Percentiles rank a stretch among this genome's conserved stretches.
Conservation (phyloP, 1,140 invertebrate genomes). For the Eciton burchellii region DNA sequence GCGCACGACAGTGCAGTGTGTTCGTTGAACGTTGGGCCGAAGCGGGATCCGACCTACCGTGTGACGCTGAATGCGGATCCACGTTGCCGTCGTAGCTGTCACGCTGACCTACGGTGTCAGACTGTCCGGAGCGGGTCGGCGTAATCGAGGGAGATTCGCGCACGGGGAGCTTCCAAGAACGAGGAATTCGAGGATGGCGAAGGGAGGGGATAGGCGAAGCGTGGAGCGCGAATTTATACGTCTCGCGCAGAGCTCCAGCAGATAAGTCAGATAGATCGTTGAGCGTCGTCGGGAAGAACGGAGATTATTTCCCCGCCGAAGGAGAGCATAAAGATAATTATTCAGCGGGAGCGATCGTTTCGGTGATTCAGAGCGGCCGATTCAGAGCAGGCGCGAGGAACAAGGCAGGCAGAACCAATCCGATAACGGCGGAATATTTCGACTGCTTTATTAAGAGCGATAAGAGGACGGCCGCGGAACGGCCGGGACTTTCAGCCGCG, state of each 20-base stretch:
- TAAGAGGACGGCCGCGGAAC: constrained; percentile 4
- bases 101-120: neutral
- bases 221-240: too few relatives aligned
- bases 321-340: too few relatives aligned
- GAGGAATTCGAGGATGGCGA: too few relatives aligned
- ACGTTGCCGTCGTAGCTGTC: neutral
- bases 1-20: neutral
- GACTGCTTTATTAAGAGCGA: constrained; percentile 24
- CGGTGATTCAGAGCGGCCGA: neutral
- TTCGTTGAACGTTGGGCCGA: neutral
- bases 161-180: too few relatives aligned
- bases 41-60: too few relatives aligned
- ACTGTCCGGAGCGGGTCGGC: neutral
- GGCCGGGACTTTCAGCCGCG: neutral
- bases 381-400: neutral
- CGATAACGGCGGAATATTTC: neutral
- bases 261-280: too few relatives aligned
- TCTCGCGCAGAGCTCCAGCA: too few relatives aligned
- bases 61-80: neutral
- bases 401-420: neutral
- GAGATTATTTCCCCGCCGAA: too few relatives aligned
- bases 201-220: too few relatives aligned
- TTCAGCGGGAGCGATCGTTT: too few relatives aligned
- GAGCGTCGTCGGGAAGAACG: too few relatives aligned
- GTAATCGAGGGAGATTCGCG: too few relatives aligned